Conservation (phyloP, 2,113 vertebrate genomes). For the Festucalex cinctus region DNA sequence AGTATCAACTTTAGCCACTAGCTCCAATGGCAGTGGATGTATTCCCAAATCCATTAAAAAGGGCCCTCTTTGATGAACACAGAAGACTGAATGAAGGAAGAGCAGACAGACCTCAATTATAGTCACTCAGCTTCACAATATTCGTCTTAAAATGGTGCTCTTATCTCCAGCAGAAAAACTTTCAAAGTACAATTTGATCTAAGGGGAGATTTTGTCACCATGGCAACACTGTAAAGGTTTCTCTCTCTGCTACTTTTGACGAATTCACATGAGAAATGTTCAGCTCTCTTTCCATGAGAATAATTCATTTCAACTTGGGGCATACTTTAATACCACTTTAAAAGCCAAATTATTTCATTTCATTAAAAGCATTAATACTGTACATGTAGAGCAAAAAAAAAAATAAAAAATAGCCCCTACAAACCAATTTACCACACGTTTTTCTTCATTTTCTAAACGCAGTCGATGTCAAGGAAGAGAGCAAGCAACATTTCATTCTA, state of each 20-base stretch:
- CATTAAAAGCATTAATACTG: background rate
- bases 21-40: too few species aligned
- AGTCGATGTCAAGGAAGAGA: background rate
- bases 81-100: background rate
- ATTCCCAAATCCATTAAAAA: too few species aligned
- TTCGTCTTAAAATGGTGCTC: background rate
- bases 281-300: background rate
- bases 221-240: background rate
- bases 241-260: background rate
- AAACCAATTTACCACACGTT: background rate
- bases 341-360: background rate
- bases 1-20: too few species aligned
- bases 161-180: background rate
- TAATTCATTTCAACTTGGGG: background rate
- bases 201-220: background rate
- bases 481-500: background rate
- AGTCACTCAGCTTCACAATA: background rate
- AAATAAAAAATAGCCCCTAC: background rate
- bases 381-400: background rate
- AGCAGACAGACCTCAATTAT: background rate
- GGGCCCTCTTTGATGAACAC: too few species aligned
- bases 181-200: background rate
- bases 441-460: background rate
- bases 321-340: background rate
- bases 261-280: background rate